These are phyloP conservation scores for Piaya cayana DNA, from an alignment of 2,113 vertebrate genomes.

Conservation along the genomic window DNA sequence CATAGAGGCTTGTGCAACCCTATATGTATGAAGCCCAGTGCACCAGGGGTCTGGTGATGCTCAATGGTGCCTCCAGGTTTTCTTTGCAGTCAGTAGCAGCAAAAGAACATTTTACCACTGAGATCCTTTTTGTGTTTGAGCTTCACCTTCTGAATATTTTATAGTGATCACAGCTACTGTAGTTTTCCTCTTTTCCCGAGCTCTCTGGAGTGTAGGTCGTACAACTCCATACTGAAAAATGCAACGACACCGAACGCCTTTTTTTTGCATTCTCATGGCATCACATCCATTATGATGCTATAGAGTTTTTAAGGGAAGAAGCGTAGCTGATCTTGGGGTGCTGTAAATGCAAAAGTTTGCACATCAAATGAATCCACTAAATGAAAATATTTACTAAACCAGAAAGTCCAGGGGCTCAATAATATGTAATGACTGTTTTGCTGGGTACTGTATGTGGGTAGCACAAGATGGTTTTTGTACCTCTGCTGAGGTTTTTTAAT, in stretches of 20 bases:
- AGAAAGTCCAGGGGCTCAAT: background rate
- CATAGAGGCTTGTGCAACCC: background rate
- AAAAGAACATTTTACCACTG: background rate
- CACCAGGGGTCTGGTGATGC: background rate
- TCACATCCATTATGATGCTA: background rate
- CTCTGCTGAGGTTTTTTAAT: background rate
- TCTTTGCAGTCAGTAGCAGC: background rate
- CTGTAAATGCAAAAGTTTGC: background rate
- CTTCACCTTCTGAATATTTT: background rate
- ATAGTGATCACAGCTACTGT: background rate
- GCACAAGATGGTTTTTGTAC: slow-evolving; percentile 4
- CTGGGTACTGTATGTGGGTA: background rate
- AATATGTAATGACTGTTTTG: background rate
- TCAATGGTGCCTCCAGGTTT: background rate
- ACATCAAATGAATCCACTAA: background rate
- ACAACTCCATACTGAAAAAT: background rate
- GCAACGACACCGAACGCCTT: accelerated
- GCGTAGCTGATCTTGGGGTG: background rate
- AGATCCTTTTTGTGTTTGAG: background rate
- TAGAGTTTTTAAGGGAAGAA: background rate
- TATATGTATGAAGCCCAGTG: background rate
- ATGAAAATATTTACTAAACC: background rate
- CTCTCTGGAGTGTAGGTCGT: background rate
- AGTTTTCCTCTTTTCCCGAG: background rate
- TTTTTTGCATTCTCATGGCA: background rate